Conservation (phyloP, 2,888 invertebrate genomes). For the Thera britannica region DNA sequence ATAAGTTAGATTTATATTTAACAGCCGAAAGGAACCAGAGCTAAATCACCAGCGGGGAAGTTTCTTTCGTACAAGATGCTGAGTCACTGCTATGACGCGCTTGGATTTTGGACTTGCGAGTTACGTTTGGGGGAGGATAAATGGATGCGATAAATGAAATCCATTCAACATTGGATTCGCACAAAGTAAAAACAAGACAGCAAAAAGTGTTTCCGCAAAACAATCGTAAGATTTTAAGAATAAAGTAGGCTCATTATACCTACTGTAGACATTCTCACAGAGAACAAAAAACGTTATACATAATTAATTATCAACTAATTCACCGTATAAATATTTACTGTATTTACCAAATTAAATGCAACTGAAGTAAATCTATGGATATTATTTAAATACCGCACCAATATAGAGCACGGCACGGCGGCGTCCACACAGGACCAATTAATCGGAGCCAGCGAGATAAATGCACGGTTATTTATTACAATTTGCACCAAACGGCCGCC, state of each 20-base stretch:
- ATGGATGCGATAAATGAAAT: background rate
- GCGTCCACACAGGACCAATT: constrained; percentile 67
- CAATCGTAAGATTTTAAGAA: too few species aligned
- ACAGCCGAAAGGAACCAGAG: constrained; percentile 65
- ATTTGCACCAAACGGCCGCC: constrained; percentile 65
- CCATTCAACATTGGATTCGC: too few species aligned
- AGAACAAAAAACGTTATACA: too few species aligned
- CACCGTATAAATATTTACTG: background rate
- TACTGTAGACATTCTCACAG: too few species aligned
- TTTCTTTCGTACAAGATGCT: constrained; percentile 54
- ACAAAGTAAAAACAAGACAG: too few species aligned
- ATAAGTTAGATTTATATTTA: constrained; percentile 78
- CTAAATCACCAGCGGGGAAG: constrained; percentile 62
- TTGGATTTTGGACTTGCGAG: constrained; percentile 36
- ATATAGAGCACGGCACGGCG: constrained; percentile 44
- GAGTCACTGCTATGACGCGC: constrained; percentile 48
- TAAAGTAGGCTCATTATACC: too few species aligned
- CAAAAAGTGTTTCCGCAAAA: too few species aligned
- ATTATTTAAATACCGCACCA: constrained; percentile 42
- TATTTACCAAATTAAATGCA: background rate
- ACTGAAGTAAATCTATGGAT: constrained; percentile 24
- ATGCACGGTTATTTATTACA: constrained; percentile 76
- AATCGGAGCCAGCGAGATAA: constrained; percentile 71
- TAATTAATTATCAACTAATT: too few species aligned
- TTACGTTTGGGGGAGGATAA: constrained; percentile 18